phyloP scores from a whole-genome alignment of 2,113 vertebrate species.

The Tretioscincus oriximinensis region DNA sequence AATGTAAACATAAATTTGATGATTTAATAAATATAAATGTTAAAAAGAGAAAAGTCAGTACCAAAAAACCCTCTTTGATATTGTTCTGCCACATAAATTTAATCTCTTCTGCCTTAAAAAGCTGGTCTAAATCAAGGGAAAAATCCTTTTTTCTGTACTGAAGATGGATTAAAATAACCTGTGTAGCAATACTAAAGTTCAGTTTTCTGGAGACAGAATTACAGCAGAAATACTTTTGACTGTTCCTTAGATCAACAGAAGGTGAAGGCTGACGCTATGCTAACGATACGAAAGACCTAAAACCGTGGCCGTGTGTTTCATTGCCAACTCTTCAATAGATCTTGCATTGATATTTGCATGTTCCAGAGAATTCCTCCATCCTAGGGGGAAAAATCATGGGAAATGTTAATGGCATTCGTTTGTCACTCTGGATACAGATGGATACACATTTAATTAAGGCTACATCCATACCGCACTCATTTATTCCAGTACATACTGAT shows the following conservation, averaged over 20 bases:
- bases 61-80: not conserved
- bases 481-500: no score
- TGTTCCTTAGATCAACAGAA: not conserved
- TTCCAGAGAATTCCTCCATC: slow-evolving; percentile 74
- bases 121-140: no score
- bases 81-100: no score
- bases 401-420: not conserved
- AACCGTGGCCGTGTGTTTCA: slow-evolving; percentile 84
- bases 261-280: not conserved
- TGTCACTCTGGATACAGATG: not conserved
- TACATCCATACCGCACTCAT: no score
- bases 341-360: slow-evolving; percentile 83
- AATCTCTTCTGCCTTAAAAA: no score
- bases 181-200: not conserved
- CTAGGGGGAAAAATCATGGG: slow-evolving; percentile 58
- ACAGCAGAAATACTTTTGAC: no score
- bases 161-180: no score
- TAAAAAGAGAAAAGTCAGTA: not conserved
- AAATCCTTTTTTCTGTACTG: no score
- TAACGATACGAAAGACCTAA: slow-evolving; percentile 69
- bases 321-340: slow-evolving; percentile 88
- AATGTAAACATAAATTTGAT: not conserved
- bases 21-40: not conserved
- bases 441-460: not conserved
- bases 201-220: not conserved